A percentile compares a stretch with the other conserved stretches of the same genome.
Evolutionary conservation across 2,888 invertebrate genomes (phyloP).

Genomic region (Leucozona laternaria): DNA sequence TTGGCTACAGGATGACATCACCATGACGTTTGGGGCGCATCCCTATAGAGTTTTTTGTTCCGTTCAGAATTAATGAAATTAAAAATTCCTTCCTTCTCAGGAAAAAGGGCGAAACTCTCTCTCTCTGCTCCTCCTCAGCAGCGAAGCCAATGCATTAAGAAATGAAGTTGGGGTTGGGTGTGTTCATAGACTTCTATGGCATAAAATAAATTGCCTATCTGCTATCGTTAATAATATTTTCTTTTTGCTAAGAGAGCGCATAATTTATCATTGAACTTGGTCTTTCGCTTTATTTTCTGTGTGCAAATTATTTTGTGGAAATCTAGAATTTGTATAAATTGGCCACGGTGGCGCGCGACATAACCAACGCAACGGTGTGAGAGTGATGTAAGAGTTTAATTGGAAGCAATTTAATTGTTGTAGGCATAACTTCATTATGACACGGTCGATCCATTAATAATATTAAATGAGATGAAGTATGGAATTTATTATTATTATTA

Average conservation of each 20-base stretch:
- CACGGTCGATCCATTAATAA: slow-evolving; percentile 35
- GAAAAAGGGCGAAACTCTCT: slow-evolving; percentile 21
- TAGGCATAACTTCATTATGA: slow-evolving; percentile 11
- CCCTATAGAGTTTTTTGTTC: slow-evolving; percentile 56
- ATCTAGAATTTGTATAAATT: background rate
- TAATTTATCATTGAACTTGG: slow-evolving; percentile 64
- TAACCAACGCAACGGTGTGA: background rate
- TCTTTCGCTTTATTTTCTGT: background rate
- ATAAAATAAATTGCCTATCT: slow-evolving; percentile 41
- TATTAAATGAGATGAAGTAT: slow-evolving; percentile 47
- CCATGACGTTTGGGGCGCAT: slow-evolving; percentile 56
- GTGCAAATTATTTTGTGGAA: slow-evolving; percentile 39
- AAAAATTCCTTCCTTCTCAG: slow-evolving; percentile 47
- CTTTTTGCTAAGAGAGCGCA: slow-evolving; percentile 31
- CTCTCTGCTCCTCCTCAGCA: background rate
- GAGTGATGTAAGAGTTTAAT: slow-evolving; percentile 45
- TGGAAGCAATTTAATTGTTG: slow-evolving; percentile 29
- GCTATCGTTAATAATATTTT: slow-evolving; percentile 22
- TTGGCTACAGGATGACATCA: slow-evolving; percentile 62
- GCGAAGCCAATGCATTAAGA: slow-evolving; percentile 5
- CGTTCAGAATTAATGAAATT: slow-evolving; percentile 60
- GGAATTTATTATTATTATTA: slow-evolving; percentile 12
- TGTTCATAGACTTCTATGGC: slow-evolving; percentile 41
- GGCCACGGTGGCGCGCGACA: background rate
- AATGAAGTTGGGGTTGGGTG: slow-evolving; percentile 16